Evolutionary conservation across 2,797 vertebrate genomes (phyloP).

Genomic region (Myotis daubentonii): DNA sequence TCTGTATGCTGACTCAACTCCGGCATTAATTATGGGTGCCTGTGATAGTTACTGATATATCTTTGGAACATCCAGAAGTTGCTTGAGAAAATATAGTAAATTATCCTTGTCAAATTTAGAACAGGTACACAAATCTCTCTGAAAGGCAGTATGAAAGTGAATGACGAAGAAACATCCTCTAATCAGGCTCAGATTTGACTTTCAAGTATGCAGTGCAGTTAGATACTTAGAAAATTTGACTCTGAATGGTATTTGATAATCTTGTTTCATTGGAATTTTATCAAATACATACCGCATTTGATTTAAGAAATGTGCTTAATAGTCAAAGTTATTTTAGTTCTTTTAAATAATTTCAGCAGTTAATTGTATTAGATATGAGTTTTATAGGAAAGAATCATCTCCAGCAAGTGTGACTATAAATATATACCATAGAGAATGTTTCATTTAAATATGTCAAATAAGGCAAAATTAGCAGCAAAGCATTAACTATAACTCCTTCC

Average conservation of each 20-base stretch:
- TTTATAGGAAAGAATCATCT: slow-evolving; percentile 7
- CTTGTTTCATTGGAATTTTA: slow-evolving; percentile 40
- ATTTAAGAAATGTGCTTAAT: slow-evolving; percentile 44
- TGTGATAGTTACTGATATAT: slow-evolving; percentile 61
- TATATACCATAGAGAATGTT: slow-evolving; percentile 21
- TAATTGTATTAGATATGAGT: neutral
- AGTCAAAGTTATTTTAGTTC: slow-evolving; percentile 10
- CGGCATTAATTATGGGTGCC: slow-evolving; percentile 59
- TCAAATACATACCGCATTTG: slow-evolving; percentile 24
- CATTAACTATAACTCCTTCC: slow-evolving; percentile 7
- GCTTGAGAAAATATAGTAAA: slow-evolving; percentile 65
- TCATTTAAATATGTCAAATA: slow-evolving; percentile 32
- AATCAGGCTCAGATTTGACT: slow-evolving; percentile 63
- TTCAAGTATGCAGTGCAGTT: slow-evolving; percentile 44
- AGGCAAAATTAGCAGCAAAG: neutral
- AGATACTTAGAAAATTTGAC: slow-evolving; percentile 44
- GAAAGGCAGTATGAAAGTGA: slow-evolving; percentile 59
- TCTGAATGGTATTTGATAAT: slow-evolving; percentile 33
- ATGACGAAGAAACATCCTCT: slow-evolving; percentile 56
- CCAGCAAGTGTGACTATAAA: slow-evolving; percentile 26
- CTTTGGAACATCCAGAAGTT: slow-evolving; percentile 67
- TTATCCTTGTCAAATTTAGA: slow-evolving; percentile 68
- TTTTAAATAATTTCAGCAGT: slow-evolving; percentile 8
- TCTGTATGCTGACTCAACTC: slow-evolving; percentile 72
- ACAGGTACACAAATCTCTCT: slow-evolving; percentile 46